Base-by-base conservation (phyloP, 1,140 invertebrate species). In the Cataglyphis hispanica region DNA sequence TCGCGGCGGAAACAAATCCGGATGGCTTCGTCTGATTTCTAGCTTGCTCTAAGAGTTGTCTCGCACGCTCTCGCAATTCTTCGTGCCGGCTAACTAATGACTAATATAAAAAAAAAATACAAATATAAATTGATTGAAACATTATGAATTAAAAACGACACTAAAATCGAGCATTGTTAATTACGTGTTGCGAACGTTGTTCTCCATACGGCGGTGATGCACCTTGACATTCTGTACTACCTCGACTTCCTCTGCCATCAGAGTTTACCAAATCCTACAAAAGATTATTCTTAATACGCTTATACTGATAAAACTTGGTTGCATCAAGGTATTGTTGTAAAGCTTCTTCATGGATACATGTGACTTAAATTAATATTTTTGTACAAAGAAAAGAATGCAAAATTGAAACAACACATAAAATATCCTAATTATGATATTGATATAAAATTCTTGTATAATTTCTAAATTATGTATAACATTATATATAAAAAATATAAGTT, bases 31-130 rank as follows among this genome's bases (percentile, higher is more conserved):
- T 97, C 91, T 98, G 98, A 91, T 96, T 96, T 94, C 97, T 97
- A 16, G 98, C 97, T 91, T 98, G 98, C 94, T 99, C 98, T 89
- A 99, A 96, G 94, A 99, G 96, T 93, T 98, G 96, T 93, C 98
- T 97, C 75, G 98, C 98, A 95, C 98, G 96, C 96, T 99, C 98
- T 94, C 98, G 97, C 89, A 99, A 96, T 95, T 98, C 97, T 89
- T 98, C 97, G 93, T 98, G 97, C 56, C 98, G 96, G 89, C 97
- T 97, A 91, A 98, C 94, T 91, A 97, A 95, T 94, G 97, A 96
- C 97, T 97, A 94, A 92, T 93, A 91, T 81, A 93, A 93, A 92
- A 93, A 91, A 78, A 90, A 92, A 91, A 88, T 46, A 50, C 1
- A 69, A 58, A 60, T 13, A 1, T 72, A 46, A 74, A 74, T 50